Evolutionary conservation across 1,140 invertebrate species (phyloP).

Genomic region (Harpegnathos saltator): DNA sequence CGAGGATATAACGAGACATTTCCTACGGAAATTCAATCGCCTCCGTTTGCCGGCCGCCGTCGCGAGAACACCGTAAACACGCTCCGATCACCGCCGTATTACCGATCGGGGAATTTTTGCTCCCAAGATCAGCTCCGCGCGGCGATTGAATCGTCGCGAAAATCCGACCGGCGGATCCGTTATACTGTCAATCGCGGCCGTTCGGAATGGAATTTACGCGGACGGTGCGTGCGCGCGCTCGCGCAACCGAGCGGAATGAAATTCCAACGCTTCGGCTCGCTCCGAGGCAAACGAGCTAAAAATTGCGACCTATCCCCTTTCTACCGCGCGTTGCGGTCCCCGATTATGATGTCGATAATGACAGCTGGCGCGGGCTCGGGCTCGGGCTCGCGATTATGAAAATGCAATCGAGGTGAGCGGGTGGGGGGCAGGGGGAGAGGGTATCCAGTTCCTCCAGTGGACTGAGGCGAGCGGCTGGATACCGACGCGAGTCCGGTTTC

Average conservation of each 20-base stretch:
- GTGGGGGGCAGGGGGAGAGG: no score
- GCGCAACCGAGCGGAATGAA: neutral
- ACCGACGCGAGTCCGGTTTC: conserved; percentile 16
- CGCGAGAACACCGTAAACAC: conserved; percentile 30
- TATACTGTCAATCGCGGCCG: neutral
- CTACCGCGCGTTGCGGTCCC: conserved; percentile 12
- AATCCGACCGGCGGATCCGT: conserved; percentile 1
- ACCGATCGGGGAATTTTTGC: conserved; percentile 24
- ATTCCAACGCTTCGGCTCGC: neutral
- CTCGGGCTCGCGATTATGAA: conserved; percentile 35
- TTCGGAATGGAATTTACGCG: conserved; percentile 20
- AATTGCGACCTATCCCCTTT: conserved; percentile 20
- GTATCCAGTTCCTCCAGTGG: neutral
- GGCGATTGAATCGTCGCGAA: conserved; percentile 40
- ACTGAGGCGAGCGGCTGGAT: conserved; percentile 5
- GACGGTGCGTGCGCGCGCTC: neutral
- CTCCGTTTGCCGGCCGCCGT: conserved; percentile 18
- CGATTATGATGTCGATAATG: conserved; percentile 27
- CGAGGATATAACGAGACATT: neutral
- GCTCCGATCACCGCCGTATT: neutral
- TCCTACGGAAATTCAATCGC: conserved; percentile 54
- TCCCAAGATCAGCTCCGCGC: conserved; percentile 4
- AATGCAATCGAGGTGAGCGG: conserved; percentile 53
- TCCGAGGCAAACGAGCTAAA: conserved; percentile 15
- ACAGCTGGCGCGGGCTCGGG: neutral